Evolutionary conservation across 2,113 vertebrate genomes (phyloP), one percentile per base, ranked within the genome.

Genomic region (Barbus barbus): DNA sequence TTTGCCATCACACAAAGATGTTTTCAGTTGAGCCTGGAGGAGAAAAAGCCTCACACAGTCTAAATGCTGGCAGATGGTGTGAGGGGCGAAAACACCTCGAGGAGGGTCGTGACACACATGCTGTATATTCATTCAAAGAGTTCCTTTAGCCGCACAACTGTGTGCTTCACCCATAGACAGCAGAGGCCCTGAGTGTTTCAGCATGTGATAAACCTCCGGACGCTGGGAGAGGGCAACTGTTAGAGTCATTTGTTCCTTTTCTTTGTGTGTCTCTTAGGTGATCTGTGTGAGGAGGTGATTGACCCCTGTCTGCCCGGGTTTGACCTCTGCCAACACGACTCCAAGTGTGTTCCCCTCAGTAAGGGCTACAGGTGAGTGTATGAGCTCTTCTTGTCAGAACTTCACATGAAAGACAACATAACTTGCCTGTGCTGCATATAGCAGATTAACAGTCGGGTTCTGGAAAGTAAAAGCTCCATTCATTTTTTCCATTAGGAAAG

Each of bases 201-300:
- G 63, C 74, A 46, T 84, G 60, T 13, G 58, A 56, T 75, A 4
- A 51, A 56, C 58, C 44, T 51, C 48, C 1, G 26, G 26, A 5
- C 3, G 26, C 22, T 26, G 58, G 8, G n/a, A 5, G 38, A 74
- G 73, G 31, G 33, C 53, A 79, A 46, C 36, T 81, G 72, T 24
- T 61, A 9, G 3, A 58, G 44, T 53, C 20, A 44, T 67, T 72
- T 44, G 67, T 78, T 41, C 9, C 46, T 58, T n/a, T 8, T 80
- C 56, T 86, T 46, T 74, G 20, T 85, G 33, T 88, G 22, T 80
- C 36, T 87, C 72, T 44, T 88, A 99, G 97, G 97, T 86, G 97
- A 98, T 76, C 94, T 99, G 51, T 99, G 97, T 38, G 97, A 99
- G 11, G 97, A 99, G 87, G 96, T 98, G 87, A 90, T 97, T 18